These are phyloP conservation scores for Penaeus chinensis DNA, from an alignment of 1,140 invertebrate species.

Conservation along the genomic window DNA sequence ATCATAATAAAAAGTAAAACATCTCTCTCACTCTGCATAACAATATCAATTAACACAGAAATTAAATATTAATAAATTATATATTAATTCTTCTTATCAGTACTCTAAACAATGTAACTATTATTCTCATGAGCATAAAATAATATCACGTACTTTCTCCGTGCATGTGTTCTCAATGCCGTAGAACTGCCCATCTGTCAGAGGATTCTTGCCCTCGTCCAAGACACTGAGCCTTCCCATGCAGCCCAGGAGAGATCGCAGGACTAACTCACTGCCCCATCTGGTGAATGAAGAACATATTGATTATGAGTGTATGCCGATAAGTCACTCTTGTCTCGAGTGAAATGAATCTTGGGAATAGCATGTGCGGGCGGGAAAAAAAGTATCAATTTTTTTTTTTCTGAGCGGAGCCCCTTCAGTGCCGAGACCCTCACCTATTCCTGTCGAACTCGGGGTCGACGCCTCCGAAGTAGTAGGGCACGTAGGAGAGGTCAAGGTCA, in stretches of 20 bases:
- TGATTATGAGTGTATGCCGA: not conserved
- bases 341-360: not conserved
- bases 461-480: conserved; percentile 79
- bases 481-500: conserved; percentile 72
- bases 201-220: conserved; percentile 76
- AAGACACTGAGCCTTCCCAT: conserved; percentile 83
- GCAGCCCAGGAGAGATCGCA: conserved; percentile 81
- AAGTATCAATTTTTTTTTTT: not conserved
- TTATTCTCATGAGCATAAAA: not conserved
- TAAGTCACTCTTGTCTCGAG: not conserved
- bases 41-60: not conserved
- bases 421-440: conserved; percentile 20
- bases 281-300: conserved; percentile 10
- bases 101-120: not conserved
- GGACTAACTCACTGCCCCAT: conserved; percentile 65
- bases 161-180: conserved; percentile 83
- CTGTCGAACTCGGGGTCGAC: conserved; percentile 77
- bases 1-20: too few species aligned
- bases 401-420: too few species aligned
- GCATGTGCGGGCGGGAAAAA: not conserved
- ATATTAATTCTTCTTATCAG: not conserved
- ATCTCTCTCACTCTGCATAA: too few species aligned
- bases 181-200: conserved; percentile 75
- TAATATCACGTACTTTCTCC: conserved; percentile 73
- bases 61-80: not conserved